Base-by-base conservation (phyloP, 2,797 vertebrate species). In the Chelidonichthys spinosus region DNA sequence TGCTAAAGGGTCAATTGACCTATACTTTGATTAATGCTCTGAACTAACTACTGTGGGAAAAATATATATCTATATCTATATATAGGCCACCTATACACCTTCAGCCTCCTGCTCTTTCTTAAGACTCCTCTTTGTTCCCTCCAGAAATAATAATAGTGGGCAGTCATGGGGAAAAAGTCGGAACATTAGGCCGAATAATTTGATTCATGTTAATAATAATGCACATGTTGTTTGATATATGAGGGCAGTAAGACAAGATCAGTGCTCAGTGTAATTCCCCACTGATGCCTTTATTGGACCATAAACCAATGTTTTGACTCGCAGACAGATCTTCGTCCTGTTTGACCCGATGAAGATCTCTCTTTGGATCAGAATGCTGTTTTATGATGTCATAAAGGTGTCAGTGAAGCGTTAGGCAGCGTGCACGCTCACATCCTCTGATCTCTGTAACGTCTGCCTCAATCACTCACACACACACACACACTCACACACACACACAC, bases 371-470 rank as follows among this genome's bases (percentile, higher is more conserved):
- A 68, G 61, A 46, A 69, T 13, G 13, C 7, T 76, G 43, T 64
- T 79, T 79, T 69, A 70, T 43, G 39, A 7, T 49, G 11, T 42
- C 69, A 79, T 76, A 63, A 75, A 79, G 32, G 47, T 76, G 69
- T 79, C 69, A 69, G 42, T 25, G 36, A 32, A 58, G 61, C 39
- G 39, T 72, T 37, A 73, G 32, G 33, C 61, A 50, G 13, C 14
- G 32, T 62, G 58, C 44, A 64, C 10, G 18, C 61, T 58, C n/a
- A n/a, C 58, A 33, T 69, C 64, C 60, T 70, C 40, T 77, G 40
- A 80, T 77, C 66, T 25, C 37, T 36, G 11, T 18, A 4, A 40
- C 32, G 9, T 32, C 3, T 11, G 33, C 32, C 36, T 37, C 33
- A 60, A 44, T 32, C 62, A 56, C 18, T 53, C 46, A 47, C 60